phyloP scores from a whole-genome alignment of 2,888 invertebrate species.

The Syrista parreyssii region DNA sequence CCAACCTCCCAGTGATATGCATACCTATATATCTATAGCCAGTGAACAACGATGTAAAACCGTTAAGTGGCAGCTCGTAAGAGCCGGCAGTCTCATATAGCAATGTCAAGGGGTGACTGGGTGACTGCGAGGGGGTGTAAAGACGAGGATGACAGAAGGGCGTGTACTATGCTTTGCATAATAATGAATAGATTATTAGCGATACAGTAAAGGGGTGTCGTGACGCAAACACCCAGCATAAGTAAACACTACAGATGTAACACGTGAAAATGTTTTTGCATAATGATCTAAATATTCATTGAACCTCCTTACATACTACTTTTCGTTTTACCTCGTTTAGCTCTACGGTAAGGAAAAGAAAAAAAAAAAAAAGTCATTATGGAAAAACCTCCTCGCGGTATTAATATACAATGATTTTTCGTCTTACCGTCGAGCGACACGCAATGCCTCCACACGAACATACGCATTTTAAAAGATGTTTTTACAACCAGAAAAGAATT shows the following conservation, averaged over 20 bases:
- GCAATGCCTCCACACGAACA: conserved; percentile 60
- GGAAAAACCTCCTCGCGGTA: neutral
- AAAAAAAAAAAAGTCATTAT: conserved; percentile 1
- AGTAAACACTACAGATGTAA: neutral
- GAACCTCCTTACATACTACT: too few relatives aligned
- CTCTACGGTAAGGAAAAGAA: neutral
- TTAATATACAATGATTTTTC: neutral
- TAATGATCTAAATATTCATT: neutral
- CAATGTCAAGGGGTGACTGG: neutral
- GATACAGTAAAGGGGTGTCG: neutral
- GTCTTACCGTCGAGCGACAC: conserved; percentile 57
- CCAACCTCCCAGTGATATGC: neutral
- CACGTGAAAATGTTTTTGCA: neutral
- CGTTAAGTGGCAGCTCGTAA: neutral
- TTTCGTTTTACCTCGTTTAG: neutral
- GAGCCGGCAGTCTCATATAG: neutral
- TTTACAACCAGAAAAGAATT: too few relatives aligned
- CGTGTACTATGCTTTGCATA: neutral
- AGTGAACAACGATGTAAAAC: neutral
- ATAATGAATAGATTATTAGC: neutral
- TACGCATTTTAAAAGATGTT: too few relatives aligned
- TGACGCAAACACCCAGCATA: neutral
- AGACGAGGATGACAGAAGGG: neutral
- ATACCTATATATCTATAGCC: neutral
- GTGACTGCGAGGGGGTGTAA: neutral